Evolutionary conservation across 1,140 invertebrate species (phyloP).

Genomic region (Metopolophium dirhodum): DNA sequence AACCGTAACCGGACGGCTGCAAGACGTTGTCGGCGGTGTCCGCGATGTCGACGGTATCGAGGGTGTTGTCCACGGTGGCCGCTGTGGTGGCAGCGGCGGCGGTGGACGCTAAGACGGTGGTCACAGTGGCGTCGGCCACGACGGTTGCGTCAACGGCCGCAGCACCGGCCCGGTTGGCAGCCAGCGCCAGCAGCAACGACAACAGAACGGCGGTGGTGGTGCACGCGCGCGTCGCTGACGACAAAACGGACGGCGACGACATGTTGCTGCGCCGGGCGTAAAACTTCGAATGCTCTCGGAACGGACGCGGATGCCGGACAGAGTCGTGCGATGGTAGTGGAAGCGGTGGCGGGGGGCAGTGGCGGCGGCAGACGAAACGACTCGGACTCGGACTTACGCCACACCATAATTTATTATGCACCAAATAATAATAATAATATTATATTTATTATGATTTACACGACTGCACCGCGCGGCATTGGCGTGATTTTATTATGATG

Average conservation of each 20-base stretch:
- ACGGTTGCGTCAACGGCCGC: neutral
- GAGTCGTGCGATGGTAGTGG: neutral
- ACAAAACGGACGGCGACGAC: neutral
- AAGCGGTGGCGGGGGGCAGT: neutral
- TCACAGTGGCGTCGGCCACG: too few relatives aligned
- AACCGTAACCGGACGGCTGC: neutral
- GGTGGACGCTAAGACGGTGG: too few relatives aligned
- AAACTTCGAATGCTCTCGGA: slow-evolving; percentile 34
- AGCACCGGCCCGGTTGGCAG: neutral
- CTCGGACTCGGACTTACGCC: neutral
- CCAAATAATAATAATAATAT: neutral
- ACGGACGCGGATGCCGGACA: neutral
- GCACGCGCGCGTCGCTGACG: slow-evolving; percentile 14
- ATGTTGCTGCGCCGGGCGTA: slow-evolving; percentile 11
- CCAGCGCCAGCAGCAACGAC: neutral
- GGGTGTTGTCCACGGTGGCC: neutral
- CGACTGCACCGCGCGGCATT: neutral
- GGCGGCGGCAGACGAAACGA: slow-evolving; percentile 28
- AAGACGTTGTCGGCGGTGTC: neutral
- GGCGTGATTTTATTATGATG: neutral
- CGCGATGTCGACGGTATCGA: neutral
- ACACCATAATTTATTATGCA: neutral
- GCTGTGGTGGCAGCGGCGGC: neutral
- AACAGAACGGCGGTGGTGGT: neutral
- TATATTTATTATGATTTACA: neutral